A percentile compares a stretch with the other conserved stretches of the same genome.
Evolutionary conservation across 53 echinoderm and acorn worm species (phyloP).

Genomic region (Crossaster papposus): DNA sequence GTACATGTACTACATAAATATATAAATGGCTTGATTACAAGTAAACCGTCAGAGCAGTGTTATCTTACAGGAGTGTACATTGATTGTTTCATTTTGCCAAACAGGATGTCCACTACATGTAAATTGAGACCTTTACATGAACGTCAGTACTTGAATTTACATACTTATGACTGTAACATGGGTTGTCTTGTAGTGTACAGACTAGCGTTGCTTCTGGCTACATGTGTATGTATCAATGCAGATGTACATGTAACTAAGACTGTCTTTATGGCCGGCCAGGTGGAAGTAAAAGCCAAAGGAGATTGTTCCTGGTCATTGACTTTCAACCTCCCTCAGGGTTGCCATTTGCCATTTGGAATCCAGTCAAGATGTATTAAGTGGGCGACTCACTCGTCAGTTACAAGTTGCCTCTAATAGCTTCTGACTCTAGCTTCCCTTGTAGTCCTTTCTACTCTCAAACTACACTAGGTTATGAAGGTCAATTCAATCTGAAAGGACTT

Average conservation of each 20-base stretch:
- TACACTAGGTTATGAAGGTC: conserved; percentile 9
- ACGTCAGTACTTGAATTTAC: too few relatives aligned
- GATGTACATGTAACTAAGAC: background rate
- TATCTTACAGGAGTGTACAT: background rate
- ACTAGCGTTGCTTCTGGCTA: background rate
- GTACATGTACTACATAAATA: too few relatives aligned
- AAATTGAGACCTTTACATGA: too few relatives aligned
- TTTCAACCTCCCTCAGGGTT: background rate
- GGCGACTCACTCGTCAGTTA: conserved; percentile 25
- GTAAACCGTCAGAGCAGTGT: background rate
- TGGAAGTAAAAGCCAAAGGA: background rate
- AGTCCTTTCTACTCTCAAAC: conserved; percentile 14
- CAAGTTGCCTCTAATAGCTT: conserved; percentile 38
- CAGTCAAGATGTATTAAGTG: background rate
- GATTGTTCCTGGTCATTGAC: conserved; percentile 12
- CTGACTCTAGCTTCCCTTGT: conserved; percentile 41
- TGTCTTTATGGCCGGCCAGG: background rate
- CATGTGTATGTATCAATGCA: background rate
- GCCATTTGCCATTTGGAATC: background rate
- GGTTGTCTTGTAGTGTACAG: background rate
- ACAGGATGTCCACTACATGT: background rate
- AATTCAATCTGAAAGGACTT: background rate
- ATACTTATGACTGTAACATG: too few relatives aligned
- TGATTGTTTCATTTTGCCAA: background rate
- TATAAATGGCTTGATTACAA: background rate